Evolutionary conservation across 2,113 vertebrate genomes (phyloP).

Genomic region (Triplophysa tibetana): DNA sequence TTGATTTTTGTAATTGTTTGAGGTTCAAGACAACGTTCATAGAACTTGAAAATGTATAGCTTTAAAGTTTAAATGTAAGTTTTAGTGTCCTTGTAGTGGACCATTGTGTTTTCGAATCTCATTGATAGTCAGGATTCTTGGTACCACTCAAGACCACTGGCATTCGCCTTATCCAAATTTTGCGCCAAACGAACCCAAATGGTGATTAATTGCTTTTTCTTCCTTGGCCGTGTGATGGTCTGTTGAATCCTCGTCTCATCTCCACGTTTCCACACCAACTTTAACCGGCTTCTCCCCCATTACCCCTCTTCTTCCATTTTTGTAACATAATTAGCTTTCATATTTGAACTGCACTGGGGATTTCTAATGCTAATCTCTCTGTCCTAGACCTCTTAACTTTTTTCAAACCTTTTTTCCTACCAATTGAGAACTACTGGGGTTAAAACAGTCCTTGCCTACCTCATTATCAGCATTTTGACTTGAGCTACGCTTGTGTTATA

Average conservation of each 20-base stretch:
- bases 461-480: slow-evolving; percentile 84
- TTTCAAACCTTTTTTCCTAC: slow-evolving; percentile 69
- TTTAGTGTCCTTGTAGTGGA: neutral
- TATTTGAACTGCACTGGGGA: slow-evolving; percentile 76
- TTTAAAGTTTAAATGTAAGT: neutral
- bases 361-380: slow-evolving; percentile 82
- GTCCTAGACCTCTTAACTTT: slow-evolving; percentile 82
- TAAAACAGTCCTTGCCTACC: slow-evolving; percentile 82
- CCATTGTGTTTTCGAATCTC: slow-evolving; percentile 51
- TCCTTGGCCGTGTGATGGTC: slow-evolving; percentile 63
- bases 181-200: slow-evolving; percentile 58
- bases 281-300: slow-evolving; percentile 54
- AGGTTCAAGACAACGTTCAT: neutral
- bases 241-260: slow-evolving; percentile 60
- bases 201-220: slow-evolving; percentile 64
- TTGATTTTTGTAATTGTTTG: neutral
- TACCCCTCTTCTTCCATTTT: slow-evolving; percentile 64
- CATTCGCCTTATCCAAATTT: slow-evolving; percentile 57
- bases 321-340: slow-evolving; percentile 81
- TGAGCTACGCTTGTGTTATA: slow-evolving; percentile 76
- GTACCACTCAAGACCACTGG: slow-evolving; percentile 58
- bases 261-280: slow-evolving; percentile 62
- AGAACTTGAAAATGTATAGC: neutral
- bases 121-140: slow-evolving; percentile 54
- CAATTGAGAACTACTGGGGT: slow-evolving; percentile 78